phyloP scores from a whole-genome alignment of 2,113 vertebrate genomes.

The Aleadryas rufinucha region DNA sequence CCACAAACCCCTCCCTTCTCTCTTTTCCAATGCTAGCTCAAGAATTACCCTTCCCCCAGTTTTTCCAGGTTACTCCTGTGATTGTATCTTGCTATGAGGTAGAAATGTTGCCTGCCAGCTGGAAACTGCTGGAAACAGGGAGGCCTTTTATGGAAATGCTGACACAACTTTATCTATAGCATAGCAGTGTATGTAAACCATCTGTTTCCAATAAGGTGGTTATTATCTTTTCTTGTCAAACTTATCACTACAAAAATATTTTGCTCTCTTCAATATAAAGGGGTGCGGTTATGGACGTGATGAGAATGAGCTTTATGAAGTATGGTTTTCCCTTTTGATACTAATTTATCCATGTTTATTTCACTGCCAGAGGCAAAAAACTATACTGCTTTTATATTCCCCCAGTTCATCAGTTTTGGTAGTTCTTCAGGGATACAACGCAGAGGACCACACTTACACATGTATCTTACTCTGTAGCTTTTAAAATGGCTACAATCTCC shows the following conservation, averaged over 20 bases:
- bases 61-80: conserved; percentile 1
- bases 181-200: not conserved
- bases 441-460: not conserved
- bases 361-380: not conserved
- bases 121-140: not conserved
- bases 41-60: not conserved
- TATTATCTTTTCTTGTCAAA: conserved; percentile 62
- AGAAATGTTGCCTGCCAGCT: not conserved
- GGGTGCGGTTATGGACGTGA: not conserved
- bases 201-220: conserved; percentile 64
- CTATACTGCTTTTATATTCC: not conserved
- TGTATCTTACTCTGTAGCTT: not conserved
- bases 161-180: conserved; percentile 32
- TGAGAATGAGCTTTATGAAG: not conserved
- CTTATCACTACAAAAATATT: conserved; percentile 34
- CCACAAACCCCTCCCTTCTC: not conserved
- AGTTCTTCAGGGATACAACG: not conserved
- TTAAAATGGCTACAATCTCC: not conserved
- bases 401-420: not conserved
- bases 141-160: conserved; percentile 26
- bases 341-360: not conserved
- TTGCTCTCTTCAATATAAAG: not conserved
- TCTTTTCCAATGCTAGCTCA: not conserved
- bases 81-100: not conserved
- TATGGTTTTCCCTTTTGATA: not conserved